Percentiles rank a stretch among this genome's conserved stretches.
These are phyloP conservation scores for Brevipalpus yothersi DNA, from an alignment of 1,140 invertebrate genomes.

Conservation along the genomic window DNA sequence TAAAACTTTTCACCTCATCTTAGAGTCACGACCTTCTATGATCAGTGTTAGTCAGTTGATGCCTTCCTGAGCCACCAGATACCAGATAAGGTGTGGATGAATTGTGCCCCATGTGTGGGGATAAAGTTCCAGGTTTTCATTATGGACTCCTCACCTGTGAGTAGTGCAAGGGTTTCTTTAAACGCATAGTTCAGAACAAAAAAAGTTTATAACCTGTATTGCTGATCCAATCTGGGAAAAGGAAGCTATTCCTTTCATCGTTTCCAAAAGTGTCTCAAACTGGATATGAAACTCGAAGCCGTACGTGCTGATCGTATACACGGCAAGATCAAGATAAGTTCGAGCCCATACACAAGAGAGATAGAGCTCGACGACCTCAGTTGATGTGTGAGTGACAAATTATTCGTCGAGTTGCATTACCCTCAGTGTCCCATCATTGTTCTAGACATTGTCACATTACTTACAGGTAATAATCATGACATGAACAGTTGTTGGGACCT, in stretches of 20 bases:
- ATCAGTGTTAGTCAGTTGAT: conserved; percentile 26
- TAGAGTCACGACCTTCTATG: not conserved
- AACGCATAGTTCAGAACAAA: conserved; percentile 98
- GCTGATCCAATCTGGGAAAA: conserved; percentile 74
- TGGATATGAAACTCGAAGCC: conserved; percentile 96
- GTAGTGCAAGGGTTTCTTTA: conserved; percentile 99
- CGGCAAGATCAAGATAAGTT: conserved; percentile 96
- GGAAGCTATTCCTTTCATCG: conserved; percentile 85
- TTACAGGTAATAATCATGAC: too few species aligned
- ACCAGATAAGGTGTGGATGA: conserved; percentile 86
- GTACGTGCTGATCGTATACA: conserved; percentile 93
- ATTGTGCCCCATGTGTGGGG: conserved; percentile 56
- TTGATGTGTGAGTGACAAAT: conserved; percentile 36
- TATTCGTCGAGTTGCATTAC: too few species aligned
- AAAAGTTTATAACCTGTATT: conserved; percentile 90
- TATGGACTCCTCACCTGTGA: conserved; percentile 98
- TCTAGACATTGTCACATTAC: too few species aligned
- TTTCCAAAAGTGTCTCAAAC: conserved; percentile 94
- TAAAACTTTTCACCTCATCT: not conserved
- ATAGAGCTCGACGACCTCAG: conserved; percentile 82
- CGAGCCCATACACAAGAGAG: conserved; percentile 95
- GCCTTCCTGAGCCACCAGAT: conserved; percentile 44
- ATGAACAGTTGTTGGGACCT: too few species aligned
- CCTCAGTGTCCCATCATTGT: too few species aligned
- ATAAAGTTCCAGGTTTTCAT: conserved; percentile 62